Base-by-base conservation (phyloP, 1,140 invertebrate species). In the Eurosta solidaginis region DNA sequence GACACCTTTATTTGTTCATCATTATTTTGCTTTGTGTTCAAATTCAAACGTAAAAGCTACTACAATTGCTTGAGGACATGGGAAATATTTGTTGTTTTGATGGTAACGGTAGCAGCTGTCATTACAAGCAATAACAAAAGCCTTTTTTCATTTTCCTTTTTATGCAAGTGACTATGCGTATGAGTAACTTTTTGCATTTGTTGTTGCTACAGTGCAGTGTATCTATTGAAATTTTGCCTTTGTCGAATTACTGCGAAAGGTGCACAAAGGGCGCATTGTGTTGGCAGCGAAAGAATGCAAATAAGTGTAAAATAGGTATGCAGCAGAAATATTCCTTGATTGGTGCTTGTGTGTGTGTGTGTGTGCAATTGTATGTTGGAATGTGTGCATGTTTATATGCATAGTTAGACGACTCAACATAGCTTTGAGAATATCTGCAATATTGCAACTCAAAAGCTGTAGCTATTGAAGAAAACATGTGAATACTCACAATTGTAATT, bases 221-320 rank as follows among this genome's bases (percentile, higher is more conserved):
- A 29, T 10, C 59, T 3, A 40, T 33, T n/a, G 9, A 29, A 68
- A 40, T 68, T n/a, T 42, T 40, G 33, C 33, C 59, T 68, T 68
- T 68, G 59, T 20, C 22, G 33, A 20, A 29, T 68, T 29, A n/a
- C 33, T 68, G 59, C 12, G n/a, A n/a, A n/a, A n/a, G n/a, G 45
- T n/a, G 9, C 59, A 68, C 59, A 68, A 68, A 68, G 40, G 59
- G 59, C n/a, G n/a, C 59, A 68, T 68, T 68, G 59, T 68, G 59
- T 20, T 40, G 33, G 9, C n/a, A n/a, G 29, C 22, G 59, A 17
- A 68, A 68, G 59, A 40, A 68, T 68, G 59, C 33, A 9, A 22
- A 42, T n/a, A 22, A 68, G 59, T 68, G 59, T 68, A 33, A n/a
- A 40, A 40, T 10, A 20, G 17, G 29, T 20, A 68, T 68, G 59